Evolutionary conservation across 1,140 invertebrate species (phyloP).

Genomic region (Aphaenogaster ashmeadi): DNA sequence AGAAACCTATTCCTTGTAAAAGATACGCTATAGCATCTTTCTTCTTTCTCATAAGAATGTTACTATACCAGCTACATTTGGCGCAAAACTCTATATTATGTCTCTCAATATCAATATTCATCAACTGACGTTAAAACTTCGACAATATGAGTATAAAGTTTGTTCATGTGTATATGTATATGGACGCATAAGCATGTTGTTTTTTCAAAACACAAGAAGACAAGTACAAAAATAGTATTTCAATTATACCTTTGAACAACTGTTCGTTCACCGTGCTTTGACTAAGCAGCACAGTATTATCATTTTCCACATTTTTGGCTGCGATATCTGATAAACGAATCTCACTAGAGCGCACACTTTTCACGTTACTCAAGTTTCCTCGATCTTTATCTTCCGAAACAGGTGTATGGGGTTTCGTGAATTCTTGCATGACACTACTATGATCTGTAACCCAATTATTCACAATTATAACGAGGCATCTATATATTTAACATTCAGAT

Average conservation of each 20-base stretch:
- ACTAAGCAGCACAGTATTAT: conserved; percentile 67
- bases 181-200: not conserved
- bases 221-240: not conserved
- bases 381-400: not conserved
- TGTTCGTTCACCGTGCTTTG: conserved; percentile 70
- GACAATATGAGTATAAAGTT: not conserved
- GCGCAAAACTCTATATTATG: not conserved
- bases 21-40: not conserved
- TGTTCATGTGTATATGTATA: not conserved
- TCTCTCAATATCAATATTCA: not conserved
- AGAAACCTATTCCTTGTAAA: not conserved
- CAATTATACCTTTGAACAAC: conserved; percentile 74
- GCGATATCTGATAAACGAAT: not conserved
- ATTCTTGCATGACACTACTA: conserved; percentile 68
- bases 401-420: conserved; percentile 47
- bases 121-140: not conserved
- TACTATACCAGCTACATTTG: not conserved
- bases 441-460: conserved; percentile 46
- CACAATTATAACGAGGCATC: not conserved
- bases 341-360: not conserved
- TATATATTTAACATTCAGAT: not conserved
- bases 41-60: not conserved
- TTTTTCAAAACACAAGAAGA: not conserved
- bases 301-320: conserved; percentile 44
- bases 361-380: not conserved